phyloP scores from a whole-genome alignment of 2,113 vertebrate species.

The Larimichthys crocea region DNA sequence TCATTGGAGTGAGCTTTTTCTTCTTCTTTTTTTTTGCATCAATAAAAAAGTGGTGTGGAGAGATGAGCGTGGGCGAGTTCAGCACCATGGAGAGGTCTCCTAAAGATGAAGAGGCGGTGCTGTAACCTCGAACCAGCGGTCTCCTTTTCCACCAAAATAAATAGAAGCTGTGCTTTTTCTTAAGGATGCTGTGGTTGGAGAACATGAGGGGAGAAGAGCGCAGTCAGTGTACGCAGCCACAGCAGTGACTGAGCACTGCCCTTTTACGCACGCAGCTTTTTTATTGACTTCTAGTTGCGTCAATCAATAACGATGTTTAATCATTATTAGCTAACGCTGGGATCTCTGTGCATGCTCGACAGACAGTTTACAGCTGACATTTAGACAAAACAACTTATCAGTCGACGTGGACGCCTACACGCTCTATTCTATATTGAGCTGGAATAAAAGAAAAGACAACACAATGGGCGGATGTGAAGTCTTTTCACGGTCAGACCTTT shows the following conservation, averaged over 20 bases:
- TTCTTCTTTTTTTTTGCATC: slow-evolving; percentile 5
- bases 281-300: slow-evolving; percentile 15
- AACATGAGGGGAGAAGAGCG: neutral
- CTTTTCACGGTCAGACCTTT: slow-evolving; percentile 33
- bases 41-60: slow-evolving; percentile 27
- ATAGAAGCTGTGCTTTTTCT: neutral
- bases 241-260: neutral
- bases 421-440: neutral
- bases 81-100: slow-evolving; percentile 82
- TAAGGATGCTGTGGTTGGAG: neutral
- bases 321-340: slow-evolving; percentile 13
- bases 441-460: neutral
- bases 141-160: neutral
- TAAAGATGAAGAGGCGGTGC: slow-evolving; percentile 49
- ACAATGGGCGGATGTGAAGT: slow-evolving; percentile 40
- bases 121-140: slow-evolving; percentile 11
- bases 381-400: slow-evolving; percentile 54
- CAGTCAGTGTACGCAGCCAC: neutral
- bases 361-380: slow-evolving; percentile 25
- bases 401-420: neutral
- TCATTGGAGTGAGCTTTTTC: neutral
- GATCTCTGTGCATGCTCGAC: neutral
- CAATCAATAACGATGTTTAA: slow-evolving; percentile 30
- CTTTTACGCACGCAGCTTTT: slow-evolving; percentile 54
- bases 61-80: slow-evolving; percentile 69